phyloP scores from a whole-genome alignment of 2,113 vertebrate species.

The Gymnarchus niloticus region DNA sequence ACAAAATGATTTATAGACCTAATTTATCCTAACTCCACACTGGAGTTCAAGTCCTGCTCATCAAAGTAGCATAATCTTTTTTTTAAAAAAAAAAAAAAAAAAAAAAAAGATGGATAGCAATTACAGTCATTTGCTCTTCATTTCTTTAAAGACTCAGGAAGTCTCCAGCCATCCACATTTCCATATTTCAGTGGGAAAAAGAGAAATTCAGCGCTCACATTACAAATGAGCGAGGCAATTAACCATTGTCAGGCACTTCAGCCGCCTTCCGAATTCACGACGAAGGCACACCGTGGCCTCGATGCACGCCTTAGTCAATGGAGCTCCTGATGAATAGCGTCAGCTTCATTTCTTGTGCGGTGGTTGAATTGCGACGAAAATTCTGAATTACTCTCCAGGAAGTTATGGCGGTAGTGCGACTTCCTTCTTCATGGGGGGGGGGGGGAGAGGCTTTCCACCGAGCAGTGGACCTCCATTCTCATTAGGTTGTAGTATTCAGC shows the following conservation, averaged over 20 bases:
- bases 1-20: neutral
- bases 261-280: slow-evolving; percentile 34
- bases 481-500: neutral
- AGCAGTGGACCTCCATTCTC: slow-evolving; percentile 9
- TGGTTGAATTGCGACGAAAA: slow-evolving; percentile 46
- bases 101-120: slow-evolving; percentile 35
- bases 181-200: slow-evolving; percentile 42
- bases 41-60: neutral
- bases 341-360: slow-evolving; percentile 36
- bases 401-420: slow-evolving; percentile 53
- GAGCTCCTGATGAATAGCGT: slow-evolving; percentile 51
- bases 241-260: slow-evolving; percentile 44
- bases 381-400: slow-evolving; percentile 49
- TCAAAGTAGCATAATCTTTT: neutral
- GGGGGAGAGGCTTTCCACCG: slow-evolving; percentile 33
- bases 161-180: slow-evolving; percentile 53
- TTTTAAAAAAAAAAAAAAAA: neutral
- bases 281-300: slow-evolving; percentile 23
- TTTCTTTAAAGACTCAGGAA: slow-evolving; percentile 46
- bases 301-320: slow-evolving; percentile 36
- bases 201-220: slow-evolving; percentile 53
- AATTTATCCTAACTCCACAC: neutral
- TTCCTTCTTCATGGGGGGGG: slow-evolving; percentile 45
- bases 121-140: slow-evolving; percentile 53
- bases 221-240: slow-evolving; percentile 55